Base-by-base conservation (phyloP, 2,888 invertebrate species). In the Monoplex corrugatus region DNA sequence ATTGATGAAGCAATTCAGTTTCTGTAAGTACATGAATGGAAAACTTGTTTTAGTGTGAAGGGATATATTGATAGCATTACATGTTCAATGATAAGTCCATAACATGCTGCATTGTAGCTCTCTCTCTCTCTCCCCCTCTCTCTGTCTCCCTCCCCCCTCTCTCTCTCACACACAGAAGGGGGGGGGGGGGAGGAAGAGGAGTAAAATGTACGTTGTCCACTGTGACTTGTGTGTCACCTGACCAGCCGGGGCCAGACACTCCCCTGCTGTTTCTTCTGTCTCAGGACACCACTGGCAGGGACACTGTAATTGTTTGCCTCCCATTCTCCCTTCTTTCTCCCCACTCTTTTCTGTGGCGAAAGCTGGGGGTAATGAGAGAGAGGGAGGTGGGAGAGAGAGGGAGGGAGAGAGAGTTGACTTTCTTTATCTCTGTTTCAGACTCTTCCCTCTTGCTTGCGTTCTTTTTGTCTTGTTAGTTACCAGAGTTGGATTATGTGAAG, bases 101-200 rank as follows among this genome's bases (percentile, higher is more conserved):
- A 50, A 50, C 10, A 50, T 10, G 13, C 10, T 28, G 75, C 57
- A 40, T n/a, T 89, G 32, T 63, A 13, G 44, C 3, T 80, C 35
- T 32, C 43, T 68, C 40, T 68, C 38, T 19, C 40, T 86, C 45
- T 57, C 57, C 63, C 86, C 32, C 63, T 86, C 86, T 57, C 86
- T 86, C 63, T 57, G 63, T 57, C 86, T 57, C 57, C 35, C 32
- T 86, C 57, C 35, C 32, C 44, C 86, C 86, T 32, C 8, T 16
- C 90, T 84, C 90, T 90, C 87, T n/a, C 82, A 2, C 40, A 2
- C 72, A 19, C 19, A 50, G 13, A 50, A 68, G 68, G 23, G 68
- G n/a, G 86, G n/a, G 84, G 44, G 84, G 44, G 84, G 3, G 85
- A n/a, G 85, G 32, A 38, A 23, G 57, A 45, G 57, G 28, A n/a